Evolutionary conservation across 2,888 invertebrate genomes (phyloP), one percentile per base, ranked within the genome.

Genomic region (Parascotia fuliginaria): DNA sequence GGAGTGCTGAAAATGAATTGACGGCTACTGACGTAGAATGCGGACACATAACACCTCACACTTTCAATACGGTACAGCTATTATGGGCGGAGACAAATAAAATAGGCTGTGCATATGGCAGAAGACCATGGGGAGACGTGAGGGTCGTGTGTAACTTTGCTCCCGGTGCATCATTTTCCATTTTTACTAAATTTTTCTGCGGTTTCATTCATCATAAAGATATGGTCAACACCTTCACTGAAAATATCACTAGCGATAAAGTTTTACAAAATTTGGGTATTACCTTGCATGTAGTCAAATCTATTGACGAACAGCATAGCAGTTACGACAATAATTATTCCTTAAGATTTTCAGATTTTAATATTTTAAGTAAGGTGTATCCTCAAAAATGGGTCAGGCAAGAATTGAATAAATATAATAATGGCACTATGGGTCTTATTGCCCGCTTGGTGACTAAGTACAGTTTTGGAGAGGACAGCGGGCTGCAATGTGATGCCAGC

Each of bases 71-170:
- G 31, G 83, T 75, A 9, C 90, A 91, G 54, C 57, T 92, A 28
- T 44, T 92, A 32, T 90, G 89, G 89, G 89, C 89, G 2, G 70
- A 79, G 13, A 90, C 90, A 3, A 68, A 65, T 43, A 87, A 88
- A 81, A 75, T 92, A 12, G 91, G 91, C 37, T 92, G 91, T 67
- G 90, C 89, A 9, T 87, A 77, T 54, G 87, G 80, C 24, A 51
- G 57, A 51, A 69, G 64, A 29, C 11, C 32, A 1, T 77, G 77
- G 50, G 87, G 86, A 15, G 83, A 90, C 56, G 54, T 82, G 14
- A 75, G 89, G 71, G 83, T 90, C 7, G 73, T 87, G 1, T 92
- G 91, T 48, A 86, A 88, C 58, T 92, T 91, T 58, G 68, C 86
- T 15, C 91, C 91, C 7, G 87, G 89, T 13, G 88, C 90, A n/a